Evolutionary conservation across 2,797 vertebrate genomes (phyloP).

Genomic region (Gallinago nigripennis): DNA sequence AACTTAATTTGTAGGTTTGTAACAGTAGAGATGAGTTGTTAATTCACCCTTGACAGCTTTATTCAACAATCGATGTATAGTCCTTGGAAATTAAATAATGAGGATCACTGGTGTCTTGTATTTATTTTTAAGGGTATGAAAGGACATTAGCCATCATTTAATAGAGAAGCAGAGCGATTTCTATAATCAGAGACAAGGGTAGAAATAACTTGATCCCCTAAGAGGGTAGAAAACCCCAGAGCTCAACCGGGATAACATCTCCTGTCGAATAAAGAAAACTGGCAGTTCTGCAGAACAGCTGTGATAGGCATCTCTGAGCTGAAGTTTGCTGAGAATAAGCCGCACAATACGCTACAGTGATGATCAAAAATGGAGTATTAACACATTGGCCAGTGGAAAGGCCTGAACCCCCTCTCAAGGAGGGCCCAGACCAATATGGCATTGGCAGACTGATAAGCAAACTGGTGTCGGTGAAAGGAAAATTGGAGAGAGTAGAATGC

Average conservation of each 20-base stretch:
- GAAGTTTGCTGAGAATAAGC: neutral
- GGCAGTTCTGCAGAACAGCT: neutral
- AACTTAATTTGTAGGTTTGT: slow-evolving; percentile 28
- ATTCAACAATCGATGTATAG: neutral
- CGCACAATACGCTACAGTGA: neutral
- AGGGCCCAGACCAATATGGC: neutral
- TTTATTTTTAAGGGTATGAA: slow-evolving; percentile 28
- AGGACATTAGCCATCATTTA: neutral
- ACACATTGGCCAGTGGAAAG: neutral
- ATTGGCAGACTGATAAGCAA: neutral
- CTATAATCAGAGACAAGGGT: neutral
- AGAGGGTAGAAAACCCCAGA: neutral
- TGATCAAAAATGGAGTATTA: neutral
- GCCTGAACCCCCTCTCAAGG: neutral
- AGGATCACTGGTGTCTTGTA: neutral
- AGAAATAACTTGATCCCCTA: neutral
- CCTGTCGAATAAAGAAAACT: neutral
- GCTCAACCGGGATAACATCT: neutral
- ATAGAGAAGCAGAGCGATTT: neutral
- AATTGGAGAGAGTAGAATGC: neutral
- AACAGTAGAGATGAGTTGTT: neutral
- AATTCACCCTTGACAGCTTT: slow-evolving; percentile 33
- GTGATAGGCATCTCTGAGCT: neutral
- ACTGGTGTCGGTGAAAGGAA: neutral
- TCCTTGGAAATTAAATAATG: slow-evolving; percentile 44